Conservation (phyloP, 2,113 vertebrate genomes). For the Boulengeromyrus knoepffleri region DNA sequence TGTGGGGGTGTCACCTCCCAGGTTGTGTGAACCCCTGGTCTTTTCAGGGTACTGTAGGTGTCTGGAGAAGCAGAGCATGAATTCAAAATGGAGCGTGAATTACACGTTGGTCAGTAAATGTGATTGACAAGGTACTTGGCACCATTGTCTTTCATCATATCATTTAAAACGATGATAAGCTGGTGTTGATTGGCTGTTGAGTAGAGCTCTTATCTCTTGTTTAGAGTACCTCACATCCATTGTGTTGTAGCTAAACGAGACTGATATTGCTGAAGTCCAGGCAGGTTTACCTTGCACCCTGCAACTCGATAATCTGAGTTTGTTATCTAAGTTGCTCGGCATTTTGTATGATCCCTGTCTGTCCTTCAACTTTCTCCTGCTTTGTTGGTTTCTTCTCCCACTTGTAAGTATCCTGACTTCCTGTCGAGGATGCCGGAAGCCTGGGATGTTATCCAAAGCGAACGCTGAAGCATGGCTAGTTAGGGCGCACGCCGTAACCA, state of each 20-base stretch:
- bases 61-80: background rate
- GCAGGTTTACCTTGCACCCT: background rate
- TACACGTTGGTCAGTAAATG: background rate
- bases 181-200: background rate
- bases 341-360: background rate
- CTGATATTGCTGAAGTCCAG: background rate
- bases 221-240: background rate
- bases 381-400: conserved; percentile 15
- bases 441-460: conserved; percentile 52
- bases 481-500: conserved; percentile 34
- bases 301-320: background rate
- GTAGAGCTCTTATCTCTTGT: background rate
- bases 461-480: conserved; percentile 47
- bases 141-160: background rate
- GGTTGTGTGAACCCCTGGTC: background rate
- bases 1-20: background rate
- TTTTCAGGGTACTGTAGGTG: background rate
- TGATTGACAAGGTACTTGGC: background rate
- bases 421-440: conserved; percentile 22
- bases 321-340: background rate
- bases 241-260: background rate
- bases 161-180: background rate
- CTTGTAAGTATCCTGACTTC: conserved; percentile 40
- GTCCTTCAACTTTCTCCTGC: background rate
- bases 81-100: background rate